Percentiles rank a stretch among this genome's conserved stretches.
Conservation (phyloP, 92 coral and sea anemone genomes). For the Paragorgia papillata region DNA sequence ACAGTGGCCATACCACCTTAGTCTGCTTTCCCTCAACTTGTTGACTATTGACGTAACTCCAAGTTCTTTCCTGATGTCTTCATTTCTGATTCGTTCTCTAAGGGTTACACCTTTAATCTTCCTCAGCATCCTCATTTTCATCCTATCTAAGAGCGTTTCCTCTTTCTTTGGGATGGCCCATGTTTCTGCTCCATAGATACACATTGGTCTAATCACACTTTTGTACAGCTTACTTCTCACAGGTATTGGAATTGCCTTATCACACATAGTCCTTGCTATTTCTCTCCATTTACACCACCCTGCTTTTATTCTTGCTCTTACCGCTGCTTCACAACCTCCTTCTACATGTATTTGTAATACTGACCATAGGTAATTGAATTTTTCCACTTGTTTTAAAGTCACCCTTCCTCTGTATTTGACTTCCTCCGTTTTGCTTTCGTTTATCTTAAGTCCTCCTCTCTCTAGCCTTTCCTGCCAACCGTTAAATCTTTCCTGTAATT, state of each 20-base stretch:
- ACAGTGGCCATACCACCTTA: constrained; percentile 24
- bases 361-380: constrained; percentile 1
- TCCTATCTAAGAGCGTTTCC: not conserved
- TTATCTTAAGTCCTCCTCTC: not conserved
- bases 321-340: constrained; percentile 3
- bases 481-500: not conserved
- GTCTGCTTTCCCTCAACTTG: not conserved
- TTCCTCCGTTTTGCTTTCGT: not conserved
- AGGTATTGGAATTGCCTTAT: constrained; percentile 1
- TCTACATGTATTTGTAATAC: not conserved
- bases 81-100: constrained; percentile 13
- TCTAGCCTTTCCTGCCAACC: not conserved
- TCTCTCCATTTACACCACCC: constrained; percentile 10
- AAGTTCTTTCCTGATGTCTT: constrained; percentile 4
- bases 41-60: not conserved
- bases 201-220: not conserved
- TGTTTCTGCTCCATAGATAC: not conserved
- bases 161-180: not conserved
- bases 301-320: not conserved
- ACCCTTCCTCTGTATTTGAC: no score
- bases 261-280: not conserved
- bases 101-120: not conserved
- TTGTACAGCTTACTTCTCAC: not conserved
- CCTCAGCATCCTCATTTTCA: constrained; percentile 21
- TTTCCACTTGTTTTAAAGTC: constrained; percentile 1